Conservation (phyloP, 2,888 invertebrate species). For the Lymantria dispar region DNA sequence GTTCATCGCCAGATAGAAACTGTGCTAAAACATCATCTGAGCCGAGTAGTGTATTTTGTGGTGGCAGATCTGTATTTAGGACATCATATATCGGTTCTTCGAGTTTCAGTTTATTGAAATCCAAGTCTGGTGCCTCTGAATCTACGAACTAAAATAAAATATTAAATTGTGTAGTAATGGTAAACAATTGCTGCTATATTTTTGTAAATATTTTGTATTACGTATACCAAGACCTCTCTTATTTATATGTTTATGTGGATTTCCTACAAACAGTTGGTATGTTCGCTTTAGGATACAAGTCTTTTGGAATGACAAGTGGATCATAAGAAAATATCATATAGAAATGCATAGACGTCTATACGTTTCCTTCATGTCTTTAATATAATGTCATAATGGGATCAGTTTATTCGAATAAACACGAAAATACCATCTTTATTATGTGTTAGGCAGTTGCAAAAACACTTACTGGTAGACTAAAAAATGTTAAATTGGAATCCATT, state of each 20-base stretch:
- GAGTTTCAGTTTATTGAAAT: slow-evolving; percentile 42
- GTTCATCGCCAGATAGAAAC: slow-evolving; percentile 66
- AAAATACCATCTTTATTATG: not conserved
- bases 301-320: not conserved
- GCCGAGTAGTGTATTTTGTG: slow-evolving; percentile 51
- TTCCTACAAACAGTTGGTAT: not conserved
- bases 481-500: slow-evolving; percentile 66
- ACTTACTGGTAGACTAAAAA: slow-evolving; percentile 70
- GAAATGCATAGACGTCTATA: not conserved
- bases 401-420: not conserved
- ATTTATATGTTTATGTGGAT: not conserved
- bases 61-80: slow-evolving; percentile 47
- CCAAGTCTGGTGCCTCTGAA: slow-evolving; percentile 51
- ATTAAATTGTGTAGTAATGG: not conserved
- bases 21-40: slow-evolving; percentile 70
- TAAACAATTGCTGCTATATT: not conserved
- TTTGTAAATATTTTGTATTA: too few species aligned
- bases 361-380: not conserved
- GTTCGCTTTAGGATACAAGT: not conserved
- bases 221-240: too few species aligned
- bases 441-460: not conserved
- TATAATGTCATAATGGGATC: not conserved
- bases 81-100: slow-evolving; percentile 55
- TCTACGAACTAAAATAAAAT: slow-evolving; percentile 58
- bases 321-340: not conserved